These are phyloP conservation scores for Drosophila rufa DNA, from an alignment of 1,140 invertebrate genomes.

Conservation along the genomic window DNA sequence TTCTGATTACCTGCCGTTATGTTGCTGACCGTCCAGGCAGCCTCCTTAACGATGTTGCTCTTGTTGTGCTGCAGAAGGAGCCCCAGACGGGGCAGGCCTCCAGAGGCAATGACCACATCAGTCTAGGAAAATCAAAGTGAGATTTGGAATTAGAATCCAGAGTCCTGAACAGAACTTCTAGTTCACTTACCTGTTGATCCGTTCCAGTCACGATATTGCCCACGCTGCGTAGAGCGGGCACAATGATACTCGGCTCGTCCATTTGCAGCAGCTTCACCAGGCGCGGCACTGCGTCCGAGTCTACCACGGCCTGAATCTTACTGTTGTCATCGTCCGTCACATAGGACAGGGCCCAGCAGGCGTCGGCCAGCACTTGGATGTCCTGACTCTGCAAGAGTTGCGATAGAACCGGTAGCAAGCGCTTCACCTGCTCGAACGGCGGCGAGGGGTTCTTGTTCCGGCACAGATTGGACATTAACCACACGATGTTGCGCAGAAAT, in stretches of 20 bases:
- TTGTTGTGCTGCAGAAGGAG: slow-evolving; percentile 91
- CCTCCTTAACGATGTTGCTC: slow-evolving; percentile 93
- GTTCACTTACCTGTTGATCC: slow-evolving; percentile 88
- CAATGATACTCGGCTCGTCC: slow-evolving; percentile 91
- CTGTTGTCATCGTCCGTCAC: slow-evolving; percentile 97
- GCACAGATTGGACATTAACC: slow-evolving; percentile 97
- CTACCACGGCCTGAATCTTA: slow-evolving; percentile 94
- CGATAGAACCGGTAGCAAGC: slow-evolving; percentile 93
- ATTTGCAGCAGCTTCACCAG: slow-evolving; percentile 92
- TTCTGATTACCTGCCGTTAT: slow-evolving; percentile 97
- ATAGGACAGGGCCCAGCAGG: slow-evolving; percentile 98
- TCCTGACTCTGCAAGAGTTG: slow-evolving; percentile 91
- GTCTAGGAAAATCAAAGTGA: slow-evolving; percentile 97
- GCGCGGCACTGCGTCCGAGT: slow-evolving; percentile 89
- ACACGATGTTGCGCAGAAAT: slow-evolving; percentile 89
- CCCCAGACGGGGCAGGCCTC: slow-evolving; percentile 90
- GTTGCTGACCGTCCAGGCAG: slow-evolving; percentile 99
- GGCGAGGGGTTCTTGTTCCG: slow-evolving; percentile 96
- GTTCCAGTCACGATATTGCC: slow-evolving; percentile 96
- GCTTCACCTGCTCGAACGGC: slow-evolving; percentile 90
- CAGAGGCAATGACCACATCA: slow-evolving; percentile 93
- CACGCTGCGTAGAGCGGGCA: slow-evolving; percentile 94
- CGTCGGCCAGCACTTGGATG: slow-evolving; percentile 93
- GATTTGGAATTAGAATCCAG: slow-evolving; percentile 40
- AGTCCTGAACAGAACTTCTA: background rate